These are phyloP conservation scores for Ceyx erithaca DNA, from an alignment of 2,797 vertebrate genomes.

Conservation along the genomic window DNA sequence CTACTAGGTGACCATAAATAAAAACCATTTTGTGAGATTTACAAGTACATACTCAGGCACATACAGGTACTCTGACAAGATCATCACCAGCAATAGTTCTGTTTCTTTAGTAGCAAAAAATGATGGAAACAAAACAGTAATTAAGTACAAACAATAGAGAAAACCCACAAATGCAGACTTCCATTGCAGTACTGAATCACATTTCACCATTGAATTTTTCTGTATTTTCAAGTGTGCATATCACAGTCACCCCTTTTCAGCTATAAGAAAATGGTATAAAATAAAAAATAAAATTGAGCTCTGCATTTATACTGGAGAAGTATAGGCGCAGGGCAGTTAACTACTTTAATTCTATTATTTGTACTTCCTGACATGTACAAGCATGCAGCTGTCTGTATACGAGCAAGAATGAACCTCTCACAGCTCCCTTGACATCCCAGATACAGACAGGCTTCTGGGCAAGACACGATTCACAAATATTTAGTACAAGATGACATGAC, in stretches of 20 bases:
- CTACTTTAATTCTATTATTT: not conserved
- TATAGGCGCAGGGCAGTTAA: not conserved
- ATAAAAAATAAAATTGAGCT: not conserved
- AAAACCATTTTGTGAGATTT: accelerated
- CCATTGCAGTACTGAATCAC: not conserved
- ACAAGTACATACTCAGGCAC: accelerated
- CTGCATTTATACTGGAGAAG: not conserved
- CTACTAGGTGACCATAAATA: no score
- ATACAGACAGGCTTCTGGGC: not conserved
- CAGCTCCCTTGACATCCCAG: not conserved
- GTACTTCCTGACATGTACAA: not conserved
- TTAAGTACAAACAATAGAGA: not conserved
- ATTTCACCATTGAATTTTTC: accelerated
- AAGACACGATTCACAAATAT: not conserved
- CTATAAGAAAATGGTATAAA: accelerated
- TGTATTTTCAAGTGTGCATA: not conserved
- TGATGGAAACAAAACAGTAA: not conserved
- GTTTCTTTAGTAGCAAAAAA: not conserved
- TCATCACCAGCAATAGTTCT: not conserved
- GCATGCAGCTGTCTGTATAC: accelerated
- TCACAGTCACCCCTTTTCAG: not conserved
- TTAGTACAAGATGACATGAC: not conserved
- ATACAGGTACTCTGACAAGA: not conserved
- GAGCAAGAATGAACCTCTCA: not conserved
- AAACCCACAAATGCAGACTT: not conserved